Evolutionary conservation across 2,888 invertebrate genomes (phyloP).

Genomic region (Cerastis leucographa): DNA sequence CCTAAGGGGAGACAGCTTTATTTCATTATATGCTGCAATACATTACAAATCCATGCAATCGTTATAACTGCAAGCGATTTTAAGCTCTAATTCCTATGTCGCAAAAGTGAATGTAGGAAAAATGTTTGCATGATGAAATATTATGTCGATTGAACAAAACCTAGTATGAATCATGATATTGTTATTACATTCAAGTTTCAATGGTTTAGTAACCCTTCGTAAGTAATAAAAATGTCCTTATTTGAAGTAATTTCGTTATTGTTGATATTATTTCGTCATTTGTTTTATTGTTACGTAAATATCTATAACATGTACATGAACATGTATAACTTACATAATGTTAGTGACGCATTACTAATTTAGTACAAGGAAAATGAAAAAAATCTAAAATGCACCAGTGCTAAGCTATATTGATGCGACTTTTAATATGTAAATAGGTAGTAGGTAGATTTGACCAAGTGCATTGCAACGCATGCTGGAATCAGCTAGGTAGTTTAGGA

Average conservation of each 20-base stretch:
- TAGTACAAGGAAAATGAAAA: not conserved
- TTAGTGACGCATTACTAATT: not conserved
- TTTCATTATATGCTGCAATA: slow-evolving; percentile 36
- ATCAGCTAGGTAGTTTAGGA: no score
- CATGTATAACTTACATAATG: no score
- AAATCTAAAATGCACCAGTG: not conserved
- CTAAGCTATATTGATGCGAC: not conserved
- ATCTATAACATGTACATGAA: no score
- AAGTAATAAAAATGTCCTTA: slow-evolving; percentile 14
- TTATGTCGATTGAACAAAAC: slow-evolving; percentile 32
- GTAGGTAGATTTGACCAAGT: no score
- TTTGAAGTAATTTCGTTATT: slow-evolving; percentile 8
- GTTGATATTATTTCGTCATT: slow-evolving; percentile 29
- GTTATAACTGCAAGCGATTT: slow-evolving; percentile 22
- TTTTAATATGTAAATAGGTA: no score
- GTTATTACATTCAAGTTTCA: slow-evolving; percentile 32
- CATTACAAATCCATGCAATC: slow-evolving; percentile 41
- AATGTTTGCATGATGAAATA: slow-evolving; percentile 54
- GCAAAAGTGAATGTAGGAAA: slow-evolving; percentile 23
- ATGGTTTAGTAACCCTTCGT: slow-evolving; percentile 23
- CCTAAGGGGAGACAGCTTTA: not conserved
- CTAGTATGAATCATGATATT: slow-evolving; percentile 47
- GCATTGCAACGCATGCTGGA: no score
- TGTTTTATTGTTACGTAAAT: not conserved
- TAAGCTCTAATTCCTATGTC: slow-evolving; percentile 21